Percentiles rank a stretch among this genome's conserved stretches.
These are phyloP conservation scores for Gryllus longicercus DNA, from an alignment of 2,888 invertebrate species.

Conservation along the genomic window DNA sequence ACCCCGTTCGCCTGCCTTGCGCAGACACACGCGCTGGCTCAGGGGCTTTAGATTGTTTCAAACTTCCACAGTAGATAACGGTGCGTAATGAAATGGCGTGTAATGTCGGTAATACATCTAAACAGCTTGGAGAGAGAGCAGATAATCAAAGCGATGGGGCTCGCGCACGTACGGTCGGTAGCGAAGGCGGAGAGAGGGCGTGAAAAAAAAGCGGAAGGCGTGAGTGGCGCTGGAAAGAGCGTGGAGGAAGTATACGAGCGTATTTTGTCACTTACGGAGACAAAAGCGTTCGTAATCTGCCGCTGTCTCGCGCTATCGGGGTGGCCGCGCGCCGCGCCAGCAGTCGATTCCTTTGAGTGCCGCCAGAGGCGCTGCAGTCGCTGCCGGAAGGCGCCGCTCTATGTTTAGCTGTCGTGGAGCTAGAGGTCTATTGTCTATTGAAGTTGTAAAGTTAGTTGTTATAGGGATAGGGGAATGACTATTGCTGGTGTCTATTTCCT, in stretches of 20 bases:
- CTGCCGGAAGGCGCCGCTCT: not conserved
- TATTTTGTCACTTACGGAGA: not conserved
- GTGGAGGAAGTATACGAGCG: not conserved
- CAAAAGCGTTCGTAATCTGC: not conserved
- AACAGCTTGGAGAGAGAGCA: constrained; percentile 4
- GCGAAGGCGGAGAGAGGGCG: no score
- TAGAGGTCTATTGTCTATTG: no score
- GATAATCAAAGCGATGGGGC: not conserved
- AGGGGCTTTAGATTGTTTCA: not conserved
- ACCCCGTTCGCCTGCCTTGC: no score
- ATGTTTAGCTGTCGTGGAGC: no score
- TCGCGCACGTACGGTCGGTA: not conserved
- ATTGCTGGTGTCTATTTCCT: no score
- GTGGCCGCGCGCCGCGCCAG: not conserved
- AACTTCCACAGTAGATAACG: not conserved
- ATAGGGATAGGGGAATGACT: no score
- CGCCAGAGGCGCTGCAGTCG: not conserved
- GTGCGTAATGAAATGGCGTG: not conserved
- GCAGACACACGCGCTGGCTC: not conserved
- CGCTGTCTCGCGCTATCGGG: not conserved
- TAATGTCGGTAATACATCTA: constrained; percentile 7
- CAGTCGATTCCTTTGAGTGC: not conserved
- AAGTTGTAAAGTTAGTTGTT: no score
- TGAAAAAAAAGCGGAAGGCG: not conserved
- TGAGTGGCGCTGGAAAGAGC: not conserved